Evolutionary conservation across 2,113 vertebrate genomes (phyloP).

Genomic region (Tichodroma muraria): DNA sequence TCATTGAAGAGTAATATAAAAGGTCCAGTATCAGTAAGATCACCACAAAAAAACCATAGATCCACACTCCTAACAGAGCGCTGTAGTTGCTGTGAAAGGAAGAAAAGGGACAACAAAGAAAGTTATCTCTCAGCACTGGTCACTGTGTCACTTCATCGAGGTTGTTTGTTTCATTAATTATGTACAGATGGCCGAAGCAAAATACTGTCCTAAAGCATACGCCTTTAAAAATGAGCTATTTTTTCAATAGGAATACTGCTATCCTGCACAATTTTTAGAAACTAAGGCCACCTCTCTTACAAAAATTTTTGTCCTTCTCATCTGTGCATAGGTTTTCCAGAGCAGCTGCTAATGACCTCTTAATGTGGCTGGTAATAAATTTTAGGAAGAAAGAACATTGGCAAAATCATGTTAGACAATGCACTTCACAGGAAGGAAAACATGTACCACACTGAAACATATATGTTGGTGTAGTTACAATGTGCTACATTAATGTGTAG

Average conservation of each 20-base stretch:
- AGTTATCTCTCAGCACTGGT: not conserved
- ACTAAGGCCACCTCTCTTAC: not conserved
- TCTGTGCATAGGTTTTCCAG: not conserved
- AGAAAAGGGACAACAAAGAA: not conserved
- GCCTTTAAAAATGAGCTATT: not conserved
- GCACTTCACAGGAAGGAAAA: not conserved
- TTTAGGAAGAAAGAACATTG: not conserved
- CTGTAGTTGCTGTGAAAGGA: constrained; percentile 88
- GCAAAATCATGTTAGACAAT: not conserved
- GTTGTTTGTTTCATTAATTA: not conserved
- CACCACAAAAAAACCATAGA: constrained; percentile 96
- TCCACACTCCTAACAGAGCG: constrained; percentile 94
- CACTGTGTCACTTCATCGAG: not conserved
- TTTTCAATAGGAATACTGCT: not conserved
- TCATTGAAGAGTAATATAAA: constrained; percentile 96
- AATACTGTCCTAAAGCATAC: not conserved
- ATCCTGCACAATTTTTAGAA: no score
- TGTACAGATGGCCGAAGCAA: not conserved
- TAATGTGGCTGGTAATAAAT: not conserved
- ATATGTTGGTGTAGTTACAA: not conserved
- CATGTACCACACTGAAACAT: not conserved
- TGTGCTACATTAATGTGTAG: no score
- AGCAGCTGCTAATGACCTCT: not conserved
- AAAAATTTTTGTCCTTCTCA: not conserved
- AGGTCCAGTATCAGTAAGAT: constrained; percentile 91